Base-by-base conservation (phyloP, 2,888 invertebrate genomes). In the Hoplodrina blanda region DNA sequence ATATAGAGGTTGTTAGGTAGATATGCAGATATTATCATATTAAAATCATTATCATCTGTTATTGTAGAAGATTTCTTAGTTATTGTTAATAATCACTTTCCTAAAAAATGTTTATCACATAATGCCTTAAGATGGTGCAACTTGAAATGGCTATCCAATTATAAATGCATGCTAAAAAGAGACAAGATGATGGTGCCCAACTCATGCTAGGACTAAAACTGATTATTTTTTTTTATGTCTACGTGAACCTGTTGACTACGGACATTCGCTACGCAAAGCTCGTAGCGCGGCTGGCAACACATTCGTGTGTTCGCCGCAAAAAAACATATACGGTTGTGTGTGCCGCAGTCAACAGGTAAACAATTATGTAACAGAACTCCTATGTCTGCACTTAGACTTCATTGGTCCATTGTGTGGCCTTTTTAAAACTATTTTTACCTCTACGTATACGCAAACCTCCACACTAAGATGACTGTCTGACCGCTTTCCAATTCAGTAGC, bases 1-100 rank as follows among this genome's bases (percentile, higher is more conserved):
- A 67, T 77, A 74, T 64, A 64, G 37, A 72, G 71, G 84, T 76
- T 79, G 19, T 73, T 67, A 69, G 69, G 52, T 69, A 72, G 68
- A 79, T 73, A 49, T 73, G 70, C 75, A 72, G 75, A 73, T 55
- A 53, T 41, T n/a, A 69, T 71, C 55, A 44, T 57, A 68, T 53
- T 59, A 50, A 54, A 54, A 33, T 17, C 17, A 19, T 20, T 73
- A 49, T 50, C 49, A 63, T 49, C 61, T 73, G 49, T 74, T 73
- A 57, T 37, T 8, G 49, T 61, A 60, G 20, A 25, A 33, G n/a
- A 70, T 20, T 53, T 53, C 15, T 50, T 62, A 41, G 11, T 66
- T 54, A 37, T n/a, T 53, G 25, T 37, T 57, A 46, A 33, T n/a
- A n/a, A 2, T 17, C 44, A 46, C 8, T 74, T 11, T 60, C 6